These are phyloP conservation scores for Boloria selene DNA, from an alignment of 2,888 invertebrate genomes.

Conservation along the genomic window DNA sequence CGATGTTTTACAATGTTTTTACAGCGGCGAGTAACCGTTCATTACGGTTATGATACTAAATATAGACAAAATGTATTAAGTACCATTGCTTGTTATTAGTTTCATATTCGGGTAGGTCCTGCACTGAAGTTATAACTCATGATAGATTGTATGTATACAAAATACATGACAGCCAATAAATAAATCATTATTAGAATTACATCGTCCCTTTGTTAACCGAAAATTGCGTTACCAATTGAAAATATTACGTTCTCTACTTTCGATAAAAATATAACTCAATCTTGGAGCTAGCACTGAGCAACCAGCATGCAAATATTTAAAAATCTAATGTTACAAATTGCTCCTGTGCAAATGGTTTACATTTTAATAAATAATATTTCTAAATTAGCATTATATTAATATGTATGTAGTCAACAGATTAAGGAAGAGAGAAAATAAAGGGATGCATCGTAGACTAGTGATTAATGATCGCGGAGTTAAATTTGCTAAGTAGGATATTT, in stretches of 20 bases:
- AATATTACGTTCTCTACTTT: no score
- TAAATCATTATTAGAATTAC: neutral
- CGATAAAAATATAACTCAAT: no score
- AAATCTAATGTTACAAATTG: no score
- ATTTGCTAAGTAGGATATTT: slow-evolving; percentile 42
- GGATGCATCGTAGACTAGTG: slow-evolving; percentile 27
- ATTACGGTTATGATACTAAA: slow-evolving; percentile 40
- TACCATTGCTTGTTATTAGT: slow-evolving; percentile 45
- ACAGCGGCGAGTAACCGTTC: slow-evolving; percentile 49
- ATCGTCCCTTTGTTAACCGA: neutral
- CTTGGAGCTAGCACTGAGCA: no score
- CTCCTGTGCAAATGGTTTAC: no score
- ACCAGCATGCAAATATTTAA: no score
- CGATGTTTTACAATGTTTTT: slow-evolving; percentile 67
- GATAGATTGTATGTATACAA: no score
- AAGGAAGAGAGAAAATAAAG: neutral
- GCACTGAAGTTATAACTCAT: slow-evolving; percentile 20
- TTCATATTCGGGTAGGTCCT: slow-evolving; percentile 61
- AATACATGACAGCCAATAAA: neutral
- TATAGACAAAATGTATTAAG: slow-evolving; percentile 48
- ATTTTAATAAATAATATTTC: no score
- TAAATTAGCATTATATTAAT: no score
- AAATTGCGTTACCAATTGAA: no score
- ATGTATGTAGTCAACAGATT: neutral
- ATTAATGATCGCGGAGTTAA: slow-evolving; percentile 42